These are phyloP conservation scores for Hydrophis major DNA, from an alignment of 2,797 vertebrate genomes.

Conservation along the genomic window DNA sequence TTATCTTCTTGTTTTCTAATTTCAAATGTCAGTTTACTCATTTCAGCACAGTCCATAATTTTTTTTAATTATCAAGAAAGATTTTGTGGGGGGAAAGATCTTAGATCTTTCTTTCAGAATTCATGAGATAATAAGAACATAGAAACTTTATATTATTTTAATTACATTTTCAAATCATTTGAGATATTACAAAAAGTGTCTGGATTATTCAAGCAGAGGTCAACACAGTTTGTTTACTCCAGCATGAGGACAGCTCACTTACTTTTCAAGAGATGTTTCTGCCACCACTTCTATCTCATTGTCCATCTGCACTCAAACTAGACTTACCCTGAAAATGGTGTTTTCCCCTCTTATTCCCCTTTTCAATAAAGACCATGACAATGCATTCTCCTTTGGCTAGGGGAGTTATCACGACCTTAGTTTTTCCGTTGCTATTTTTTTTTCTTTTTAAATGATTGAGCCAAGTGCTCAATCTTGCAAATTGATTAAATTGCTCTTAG, in stretches of 20 bases:
- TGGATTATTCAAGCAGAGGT: not conserved
- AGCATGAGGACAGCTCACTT: not conserved
- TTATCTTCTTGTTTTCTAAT: too few species aligned
- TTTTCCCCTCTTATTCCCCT: not conserved
- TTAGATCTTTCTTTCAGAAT: not conserved
- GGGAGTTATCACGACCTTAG: not conserved
- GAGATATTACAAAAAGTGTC: not conserved
- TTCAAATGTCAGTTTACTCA: too few species aligned
- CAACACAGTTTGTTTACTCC: not conserved
- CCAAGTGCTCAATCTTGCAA: not conserved
- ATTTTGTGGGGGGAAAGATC: too few species aligned
- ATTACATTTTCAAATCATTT: not conserved
- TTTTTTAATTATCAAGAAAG: not conserved
- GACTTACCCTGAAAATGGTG: not conserved
- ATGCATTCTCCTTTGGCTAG: not conserved
- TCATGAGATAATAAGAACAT: not conserved
- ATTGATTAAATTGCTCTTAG: not conserved
- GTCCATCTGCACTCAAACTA: not conserved
- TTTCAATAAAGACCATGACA: not conserved
- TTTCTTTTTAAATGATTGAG: not conserved
- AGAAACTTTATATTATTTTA: not conserved
- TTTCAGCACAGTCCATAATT: too few species aligned
- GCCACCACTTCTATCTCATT: not conserved
- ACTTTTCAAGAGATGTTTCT: not conserved
- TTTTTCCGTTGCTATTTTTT: not conserved